A percentile compares a stretch with the other conserved stretches of the same genome.
Evolutionary conservation across 2,888 invertebrate genomes (phyloP).

Genomic region (Melanargia galathea): DNA sequence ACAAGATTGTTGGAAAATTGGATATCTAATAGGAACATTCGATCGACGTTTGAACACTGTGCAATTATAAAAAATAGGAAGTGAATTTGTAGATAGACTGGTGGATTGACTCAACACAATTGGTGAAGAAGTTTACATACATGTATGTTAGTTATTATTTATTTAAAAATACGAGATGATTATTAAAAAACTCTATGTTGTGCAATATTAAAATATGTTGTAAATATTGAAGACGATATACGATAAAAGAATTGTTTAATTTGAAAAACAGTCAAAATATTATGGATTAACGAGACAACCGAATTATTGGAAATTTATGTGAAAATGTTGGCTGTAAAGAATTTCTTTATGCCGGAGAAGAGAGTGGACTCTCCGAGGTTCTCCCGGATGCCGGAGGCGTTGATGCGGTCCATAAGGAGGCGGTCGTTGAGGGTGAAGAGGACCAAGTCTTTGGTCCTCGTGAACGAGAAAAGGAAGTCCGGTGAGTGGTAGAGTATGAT

Average conservation of each 20-base stretch:
- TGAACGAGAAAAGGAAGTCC: slow-evolving; percentile 89
- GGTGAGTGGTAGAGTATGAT: slow-evolving; percentile 84
- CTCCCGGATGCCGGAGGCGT: slow-evolving; percentile 87
- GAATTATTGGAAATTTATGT: neutral
- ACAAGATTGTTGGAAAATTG: slow-evolving; percentile 8
- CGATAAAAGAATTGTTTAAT: neutral
- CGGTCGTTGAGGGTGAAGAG: slow-evolving; percentile 88
- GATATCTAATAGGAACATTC: neutral
- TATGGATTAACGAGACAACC: slow-evolving; percentile 27
- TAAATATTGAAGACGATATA: neutral
- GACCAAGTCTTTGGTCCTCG: slow-evolving; percentile 87
- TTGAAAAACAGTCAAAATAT: neutral
- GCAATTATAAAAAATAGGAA: neutral
- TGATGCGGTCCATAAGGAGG: slow-evolving; percentile 87
- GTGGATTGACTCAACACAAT: neutral
- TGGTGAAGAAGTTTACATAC: too few species aligned
- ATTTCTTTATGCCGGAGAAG: slow-evolving; percentile 87
- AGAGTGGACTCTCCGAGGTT: slow-evolving; percentile 82
- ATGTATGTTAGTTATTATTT: neutral
- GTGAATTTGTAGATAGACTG: neutral
- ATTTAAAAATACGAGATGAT: neutral
- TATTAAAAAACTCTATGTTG: neutral
- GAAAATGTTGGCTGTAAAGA: slow-evolving; percentile 87
- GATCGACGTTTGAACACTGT: neutral
- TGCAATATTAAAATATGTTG: neutral